These are phyloP conservation scores for Epiblema foenella DNA, from an alignment of 2,888 invertebrate species.

Conservation along the genomic window DNA sequence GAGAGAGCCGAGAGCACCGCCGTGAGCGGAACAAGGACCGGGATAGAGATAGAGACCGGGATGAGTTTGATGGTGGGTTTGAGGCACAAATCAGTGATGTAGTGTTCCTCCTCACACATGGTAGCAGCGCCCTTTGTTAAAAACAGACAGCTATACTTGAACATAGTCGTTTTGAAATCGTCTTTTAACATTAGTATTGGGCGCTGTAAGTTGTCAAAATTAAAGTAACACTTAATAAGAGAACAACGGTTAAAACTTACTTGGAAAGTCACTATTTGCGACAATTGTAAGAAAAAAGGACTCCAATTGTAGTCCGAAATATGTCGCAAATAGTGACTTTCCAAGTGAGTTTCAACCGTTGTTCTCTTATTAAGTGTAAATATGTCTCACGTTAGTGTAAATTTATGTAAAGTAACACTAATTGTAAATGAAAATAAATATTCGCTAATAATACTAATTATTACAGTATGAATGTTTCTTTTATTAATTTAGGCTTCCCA, in stretches of 20 bases:
- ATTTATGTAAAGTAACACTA: no score
- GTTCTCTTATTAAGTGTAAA: no score
- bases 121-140: neutral
- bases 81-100: neutral
- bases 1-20: conserved; percentile 68
- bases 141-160: neutral
- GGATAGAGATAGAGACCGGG: conserved; percentile 56
- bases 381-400: no score
- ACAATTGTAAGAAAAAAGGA: no score
- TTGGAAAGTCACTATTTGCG: no score
- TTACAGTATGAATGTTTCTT: neutral
- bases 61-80: conserved; percentile 72
- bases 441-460: no score
- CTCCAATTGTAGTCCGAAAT: no score
- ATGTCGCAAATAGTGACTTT: no score
- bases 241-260: no score
- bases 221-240: neutral
- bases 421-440: no score
- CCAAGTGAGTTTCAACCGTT: no score
- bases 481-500: neutral
- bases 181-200: neutral
- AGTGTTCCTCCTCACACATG: neutral
- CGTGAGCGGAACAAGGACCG: conserved; percentile 71
- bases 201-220: neutral
- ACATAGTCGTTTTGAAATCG: neutral